Evolutionary conservation across 2,888 invertebrate genomes (phyloP), one percentile per base, ranked within the genome.

Genomic region (Eupithecia centaureata): DNA sequence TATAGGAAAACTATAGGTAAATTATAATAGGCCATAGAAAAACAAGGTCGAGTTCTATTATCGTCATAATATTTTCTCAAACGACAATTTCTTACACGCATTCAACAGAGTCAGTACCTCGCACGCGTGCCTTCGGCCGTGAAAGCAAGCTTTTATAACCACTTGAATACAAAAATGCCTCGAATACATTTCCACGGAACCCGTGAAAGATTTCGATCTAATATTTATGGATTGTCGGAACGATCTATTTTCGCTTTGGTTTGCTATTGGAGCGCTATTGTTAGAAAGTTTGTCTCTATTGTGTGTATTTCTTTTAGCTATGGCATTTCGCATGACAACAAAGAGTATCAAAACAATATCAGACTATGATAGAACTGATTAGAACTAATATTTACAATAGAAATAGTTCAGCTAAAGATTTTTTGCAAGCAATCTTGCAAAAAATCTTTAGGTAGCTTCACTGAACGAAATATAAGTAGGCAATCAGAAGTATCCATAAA

Each of bases 201-300:
- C 56, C 47, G 56, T 42, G 42, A 65, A 59, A 68, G 67, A 70
- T 69, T 68, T 70, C 72, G 60, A 74, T 74, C 58, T 66, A 71
- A 71, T 74, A 72, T 74, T 71, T 68, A 70, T 72, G 72, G 65
- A 63, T 68, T 60, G 66, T 70, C 64, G 63, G 65, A 57, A 57
- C 67, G 68, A 64, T 69, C 71, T 71, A 72, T 68, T 73, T 72
- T 67, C 52, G 58, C 61, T 72, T 62, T 12, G 52, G 57, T 32
- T 57, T 10, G 56, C 56, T 68, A 58, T 65, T 68, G 59, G 65
- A 65, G 54, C 35, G 42, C 13, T 57, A 32, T 57, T 57, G 32
- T 57, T 57, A 12, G 57, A 57, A 30, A 57, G 30, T 57, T 57
- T 57, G 32, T 57, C 57, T 47, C 22, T 57, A 33, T 57, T 30